These are phyloP conservation scores for Pithecia hirsuta DNA, from an alignment of 2,797 vertebrate species.

Conservation along the genomic window DNA sequence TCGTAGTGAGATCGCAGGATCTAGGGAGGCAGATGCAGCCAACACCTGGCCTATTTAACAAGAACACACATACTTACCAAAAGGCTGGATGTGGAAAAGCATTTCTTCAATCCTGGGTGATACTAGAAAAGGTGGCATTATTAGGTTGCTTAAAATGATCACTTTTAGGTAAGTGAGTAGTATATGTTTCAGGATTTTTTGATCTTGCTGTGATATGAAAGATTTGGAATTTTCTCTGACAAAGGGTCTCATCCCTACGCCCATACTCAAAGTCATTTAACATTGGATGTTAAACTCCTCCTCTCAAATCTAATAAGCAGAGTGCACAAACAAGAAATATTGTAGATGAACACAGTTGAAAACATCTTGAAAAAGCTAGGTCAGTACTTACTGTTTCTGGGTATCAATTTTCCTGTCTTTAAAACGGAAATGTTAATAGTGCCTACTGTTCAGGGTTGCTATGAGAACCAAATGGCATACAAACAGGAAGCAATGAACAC, in stretches of 20 bases:
- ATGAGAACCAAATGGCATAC: accelerated
- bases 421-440: background rate
- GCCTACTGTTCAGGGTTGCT: too few relatives aligned
- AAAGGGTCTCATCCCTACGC: background rate
- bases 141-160: background rate
- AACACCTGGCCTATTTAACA: background rate
- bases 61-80: accelerated
- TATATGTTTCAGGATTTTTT: background rate
- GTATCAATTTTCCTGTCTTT: background rate
- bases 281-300: too few relatives aligned
- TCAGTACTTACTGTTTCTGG: too few relatives aligned
- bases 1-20: background rate
- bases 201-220: background rate
- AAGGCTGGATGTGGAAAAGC: background rate
- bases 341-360: accelerated
- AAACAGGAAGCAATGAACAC: background rate
- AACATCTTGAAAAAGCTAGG: too few relatives aligned
- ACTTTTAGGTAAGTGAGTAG: background rate
- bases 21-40: background rate
- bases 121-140: background rate
- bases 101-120: background rate
- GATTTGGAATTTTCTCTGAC: background rate
- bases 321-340: background rate
- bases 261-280: background rate
- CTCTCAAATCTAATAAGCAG: background rate